These are phyloP conservation scores for Bufo bufo DNA, from an alignment of 2,113 vertebrate species.

Conservation along the genomic window DNA sequence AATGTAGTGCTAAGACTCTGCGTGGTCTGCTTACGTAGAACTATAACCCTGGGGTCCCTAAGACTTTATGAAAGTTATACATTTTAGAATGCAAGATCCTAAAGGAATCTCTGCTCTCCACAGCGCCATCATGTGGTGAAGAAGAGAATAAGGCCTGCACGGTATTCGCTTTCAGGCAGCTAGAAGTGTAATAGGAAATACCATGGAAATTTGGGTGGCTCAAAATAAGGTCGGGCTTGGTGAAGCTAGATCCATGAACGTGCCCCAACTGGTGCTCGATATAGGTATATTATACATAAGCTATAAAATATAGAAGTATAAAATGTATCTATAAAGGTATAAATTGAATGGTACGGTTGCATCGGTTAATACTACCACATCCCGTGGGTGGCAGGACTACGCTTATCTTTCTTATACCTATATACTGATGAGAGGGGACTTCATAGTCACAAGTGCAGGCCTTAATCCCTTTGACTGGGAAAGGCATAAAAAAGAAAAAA, in stretches of 20 bases:
- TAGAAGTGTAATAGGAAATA: not conserved
- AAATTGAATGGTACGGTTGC: slow-evolving; percentile 1
- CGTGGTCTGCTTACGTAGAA: not conserved
- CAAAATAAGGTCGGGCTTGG: not conserved
- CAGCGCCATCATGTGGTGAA: not conserved
- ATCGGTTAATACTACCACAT: not conserved
- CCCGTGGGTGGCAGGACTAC: not conserved
- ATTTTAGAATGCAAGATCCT: slow-evolving; percentile 24
- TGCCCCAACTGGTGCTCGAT: not conserved
- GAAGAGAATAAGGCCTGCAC: slow-evolving; percentile 11
- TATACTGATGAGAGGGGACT: not conserved
- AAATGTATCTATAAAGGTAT: slow-evolving; percentile 44
- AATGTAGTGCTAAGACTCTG: slow-evolving; percentile 43
- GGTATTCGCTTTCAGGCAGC: not conserved
- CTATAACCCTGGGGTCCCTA: slow-evolving; percentile 5
- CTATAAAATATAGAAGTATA: slow-evolving; percentile 54
- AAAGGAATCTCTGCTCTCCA: slow-evolving; percentile 12
- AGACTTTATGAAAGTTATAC: slow-evolving; percentile 15
- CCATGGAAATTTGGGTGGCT: not conserved
- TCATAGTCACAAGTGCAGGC: slow-evolving; percentile 23
- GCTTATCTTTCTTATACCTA: not conserved
- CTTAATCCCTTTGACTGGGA: slow-evolving; percentile 7
- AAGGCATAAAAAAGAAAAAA: not conserved
- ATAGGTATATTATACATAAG: slow-evolving; percentile 10
- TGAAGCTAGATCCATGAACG: not conserved